A percentile compares a stretch with the other conserved stretches of the same genome.
These are phyloP conservation scores for Typhlomys cinereus DNA, from an alignment of 2,113 vertebrate genomes.

Conservation along the genomic window DNA sequence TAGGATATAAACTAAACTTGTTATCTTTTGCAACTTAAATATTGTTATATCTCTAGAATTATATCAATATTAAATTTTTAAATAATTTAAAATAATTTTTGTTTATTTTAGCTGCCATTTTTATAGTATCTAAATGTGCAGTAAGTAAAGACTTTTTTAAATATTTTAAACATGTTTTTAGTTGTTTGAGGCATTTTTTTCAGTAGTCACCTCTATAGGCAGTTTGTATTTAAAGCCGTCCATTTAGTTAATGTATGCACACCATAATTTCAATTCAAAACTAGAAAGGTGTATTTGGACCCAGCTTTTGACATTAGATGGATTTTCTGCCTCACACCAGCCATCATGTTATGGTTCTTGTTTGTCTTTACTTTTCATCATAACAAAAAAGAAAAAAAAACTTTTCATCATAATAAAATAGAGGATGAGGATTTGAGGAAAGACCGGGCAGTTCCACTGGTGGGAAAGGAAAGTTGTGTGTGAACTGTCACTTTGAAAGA, in stretches of 20 bases:
- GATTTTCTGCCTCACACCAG: background rate
- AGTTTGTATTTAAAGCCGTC: constrained; percentile 1
- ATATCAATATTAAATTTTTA: constrained; percentile 1
- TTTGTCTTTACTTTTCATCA: constrained; percentile 14
- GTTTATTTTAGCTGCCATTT: background rate
- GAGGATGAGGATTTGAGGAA: background rate
- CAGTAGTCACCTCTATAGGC: background rate
- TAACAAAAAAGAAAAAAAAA: background rate
- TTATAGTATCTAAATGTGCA: background rate
- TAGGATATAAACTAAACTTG: background rate
- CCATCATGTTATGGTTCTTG: background rate
- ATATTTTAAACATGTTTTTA: background rate
- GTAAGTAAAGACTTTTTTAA: background rate
- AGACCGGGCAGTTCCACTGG: background rate
- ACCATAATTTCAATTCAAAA: constrained; percentile 28
- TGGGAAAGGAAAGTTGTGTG: background rate
- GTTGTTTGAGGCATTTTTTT: background rate
- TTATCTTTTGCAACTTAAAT: constrained; percentile 37
- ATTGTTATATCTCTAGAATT: background rate
- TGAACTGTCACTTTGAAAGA: background rate
- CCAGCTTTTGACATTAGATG: constrained; percentile 5
- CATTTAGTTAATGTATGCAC: background rate
- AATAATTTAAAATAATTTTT: background rate
- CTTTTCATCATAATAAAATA: background rate
- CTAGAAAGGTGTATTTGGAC: constrained; percentile 38